Percentiles rank a stretch among this genome's conserved stretches.
These are phyloP conservation scores for Genyomyrus donnyi DNA, from an alignment of 2,113 vertebrate species.

Conservation along the genomic window DNA sequence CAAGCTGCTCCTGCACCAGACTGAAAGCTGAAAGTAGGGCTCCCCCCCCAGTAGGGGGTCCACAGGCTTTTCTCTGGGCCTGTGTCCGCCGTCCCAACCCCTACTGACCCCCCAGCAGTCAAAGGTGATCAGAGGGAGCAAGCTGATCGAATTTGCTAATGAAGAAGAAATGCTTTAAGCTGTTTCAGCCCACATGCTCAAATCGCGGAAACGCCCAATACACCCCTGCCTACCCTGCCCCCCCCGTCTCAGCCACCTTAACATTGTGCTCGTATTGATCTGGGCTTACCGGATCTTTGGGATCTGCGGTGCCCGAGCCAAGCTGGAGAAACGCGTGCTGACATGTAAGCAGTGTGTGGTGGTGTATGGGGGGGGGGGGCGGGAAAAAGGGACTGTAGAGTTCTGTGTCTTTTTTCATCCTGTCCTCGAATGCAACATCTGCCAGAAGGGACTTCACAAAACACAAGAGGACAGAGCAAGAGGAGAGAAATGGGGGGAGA, in stretches of 20 bases:
- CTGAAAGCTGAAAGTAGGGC: background rate
- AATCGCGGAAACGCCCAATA: constrained; percentile 53
- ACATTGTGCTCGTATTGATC: constrained; percentile 71
- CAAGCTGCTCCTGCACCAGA: background rate
- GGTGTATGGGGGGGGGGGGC: constrained; percentile 44
- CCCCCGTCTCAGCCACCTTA: constrained; percentile 49
- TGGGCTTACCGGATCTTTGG: constrained; percentile 53
- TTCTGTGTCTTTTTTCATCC: constrained; percentile 44
- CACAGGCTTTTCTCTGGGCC: constrained; percentile 11
- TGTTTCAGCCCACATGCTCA: constrained; percentile 61
- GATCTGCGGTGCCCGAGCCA: constrained; percentile 55
- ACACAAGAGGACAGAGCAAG: background rate
- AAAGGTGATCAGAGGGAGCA: constrained; percentile 54
- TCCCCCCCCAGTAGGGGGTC: constrained; percentile 47
- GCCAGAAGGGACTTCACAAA: constrained; percentile 33
- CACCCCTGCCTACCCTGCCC: constrained; percentile 31
- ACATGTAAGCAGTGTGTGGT: constrained; percentile 53
- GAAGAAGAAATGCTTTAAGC: constrained; percentile 63
- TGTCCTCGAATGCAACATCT: constrained; percentile 58
- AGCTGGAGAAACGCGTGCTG: constrained; percentile 54
- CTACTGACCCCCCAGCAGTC: constrained; percentile 42
- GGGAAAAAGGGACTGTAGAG: constrained; percentile 56
- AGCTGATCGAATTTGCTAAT: constrained; percentile 69
- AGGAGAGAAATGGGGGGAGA: constrained; percentile 11
- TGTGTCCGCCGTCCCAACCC: constrained; percentile 17